These are phyloP conservation scores for Eudemis profundana DNA, from an alignment of 2,888 invertebrate genomes.

Conservation along the genomic window DNA sequence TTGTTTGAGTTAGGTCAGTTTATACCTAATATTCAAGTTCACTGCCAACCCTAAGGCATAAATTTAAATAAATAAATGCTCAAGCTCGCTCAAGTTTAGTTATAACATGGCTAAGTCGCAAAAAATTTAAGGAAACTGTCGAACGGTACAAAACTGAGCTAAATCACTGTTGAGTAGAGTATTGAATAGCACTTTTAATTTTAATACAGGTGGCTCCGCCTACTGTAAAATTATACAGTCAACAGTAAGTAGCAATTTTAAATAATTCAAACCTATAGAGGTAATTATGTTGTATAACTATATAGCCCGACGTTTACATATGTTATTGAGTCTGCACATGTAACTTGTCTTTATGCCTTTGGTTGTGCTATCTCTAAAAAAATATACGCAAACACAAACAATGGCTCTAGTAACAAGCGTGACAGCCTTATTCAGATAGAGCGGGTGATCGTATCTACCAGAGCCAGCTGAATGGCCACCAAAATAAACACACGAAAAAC, in stretches of 20 bases:
- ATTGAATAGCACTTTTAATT: too few species aligned
- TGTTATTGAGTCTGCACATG: not conserved
- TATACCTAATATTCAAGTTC: constrained; percentile 23
- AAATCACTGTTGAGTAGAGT: too few species aligned
- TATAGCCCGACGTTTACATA: constrained; percentile 17
- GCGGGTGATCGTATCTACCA: constrained; percentile 22
- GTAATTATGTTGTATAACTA: too few species aligned
- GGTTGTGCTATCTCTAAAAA: constrained; percentile 1
- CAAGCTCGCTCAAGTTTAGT: constrained; percentile 19
- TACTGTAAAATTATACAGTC: too few species aligned
- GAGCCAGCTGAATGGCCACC: constrained; percentile 47
- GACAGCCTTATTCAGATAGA: constrained; percentile 21
- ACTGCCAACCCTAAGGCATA: constrained; percentile 29
- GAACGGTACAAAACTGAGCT: too few species aligned
- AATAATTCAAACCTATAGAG: too few species aligned
- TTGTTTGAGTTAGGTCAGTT: constrained; percentile 26
- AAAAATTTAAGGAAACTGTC: not conserved
- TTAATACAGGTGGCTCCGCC: too few species aligned
- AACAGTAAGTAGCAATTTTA: not conserved
- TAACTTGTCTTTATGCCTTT: not conserved
- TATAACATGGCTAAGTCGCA: not conserved
- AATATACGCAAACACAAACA: constrained; percentile 24
- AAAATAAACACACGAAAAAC: constrained; percentile 63
- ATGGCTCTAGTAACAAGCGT: constrained; percentile 26
- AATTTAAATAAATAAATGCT: constrained; percentile 36